Base-by-base conservation (phyloP, 2,113 vertebrate genomes). In the Saguinus imperator region DNA sequence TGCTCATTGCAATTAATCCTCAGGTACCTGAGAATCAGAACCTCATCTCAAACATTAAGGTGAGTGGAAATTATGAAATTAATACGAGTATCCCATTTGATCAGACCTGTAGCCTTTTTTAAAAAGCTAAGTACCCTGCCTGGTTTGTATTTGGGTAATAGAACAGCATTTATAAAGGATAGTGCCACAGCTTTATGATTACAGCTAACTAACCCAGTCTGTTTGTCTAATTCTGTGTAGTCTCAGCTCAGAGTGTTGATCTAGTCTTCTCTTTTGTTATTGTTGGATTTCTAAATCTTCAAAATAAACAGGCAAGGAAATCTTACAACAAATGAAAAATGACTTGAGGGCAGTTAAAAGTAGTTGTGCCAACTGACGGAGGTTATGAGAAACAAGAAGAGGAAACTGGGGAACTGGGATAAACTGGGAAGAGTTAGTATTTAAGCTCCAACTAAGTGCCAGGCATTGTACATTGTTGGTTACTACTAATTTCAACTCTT, bases 11-110 rank as follows among this genome's bases (percentile, higher is more conserved):
- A 16, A 97, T 98, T 70, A 95, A 97, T 75, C 98, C 98, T 23
- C 96, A 70, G 21, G 97, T 98, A 32, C 58, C 96, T 0, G 97
- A 98, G 94, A 94, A 98, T 80, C 79, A 68, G 66, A 90, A 92
- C 3, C 96, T 98, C 50, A 72, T 98, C 72, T 10, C 66, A 52
- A 97, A 94, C 35, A 98, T 98, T 81, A 97, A 98, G 98, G 98
- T 98, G 94, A 97, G 97, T 96, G 64, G 18, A 45, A 23, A 27
- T 13, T n/a, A 45, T 35, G 8, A 76, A 81, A 25, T 45, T 32
- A 83, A 88, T 52, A 72, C 1, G 52, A 57, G 61, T 32, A 29
- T 58, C 32, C 12, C 8, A n/a, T 61, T 92, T 55, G 40, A 92
- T 12, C 27, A 87, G 92, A 68, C 12, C n/a, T 81, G 5, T 72